Base-by-base conservation (phyloP, 2,113 vertebrate species). In the Prochilodus magdalenae region DNA sequence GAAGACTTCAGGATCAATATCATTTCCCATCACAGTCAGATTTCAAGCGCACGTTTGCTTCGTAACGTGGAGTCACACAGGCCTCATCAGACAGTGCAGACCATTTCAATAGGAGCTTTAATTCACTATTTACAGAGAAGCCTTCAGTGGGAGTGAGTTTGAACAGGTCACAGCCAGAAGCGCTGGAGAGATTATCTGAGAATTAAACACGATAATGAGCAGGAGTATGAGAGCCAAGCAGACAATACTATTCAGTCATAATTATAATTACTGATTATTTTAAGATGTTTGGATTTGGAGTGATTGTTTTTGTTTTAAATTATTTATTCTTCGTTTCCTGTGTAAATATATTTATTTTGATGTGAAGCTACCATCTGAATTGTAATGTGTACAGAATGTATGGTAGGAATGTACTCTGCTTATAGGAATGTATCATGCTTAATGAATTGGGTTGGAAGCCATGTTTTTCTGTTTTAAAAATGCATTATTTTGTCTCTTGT, bases 271-370 rank as follows among this genome's bases (percentile, higher is more conserved):
- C 84, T 65, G 76, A 88, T 91, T 86, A 91, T 88, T 85, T 90
- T 86, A 87, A 80, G 78, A 92, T 92, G 90, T 96, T 96, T 94
- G 93, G 93, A 92, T 84, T 95, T 95, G 94, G 95, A 96, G 95
- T 96, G 95, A 94, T 96, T 94, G 88, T 90, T 71, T 89, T 91
- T 71, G 71, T 88, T 89, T 86, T 83, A 91, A 96, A 94, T 98
- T 99, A 98, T 99, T 99, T 99, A 98, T 99, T 98, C 94, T 89
- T 95, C 90, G 86, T 91, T 86, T 84, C 87, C 92, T 93, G 92
- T 99, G 97, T 98, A 98, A 97, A 99, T 98, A 98, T 99, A 98
- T 99, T 99, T 99, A 98, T 99, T 98, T 97, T 95, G 94, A 95
- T 95, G 95, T 98, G 96, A 96, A 93, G 94, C 95, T 97, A 97